Percentiles rank a stretch among this genome's conserved stretches.
These are phyloP conservation scores for Tupaia tana DNA, from an alignment of 2,113 vertebrate genomes.

Conservation along the genomic window DNA sequence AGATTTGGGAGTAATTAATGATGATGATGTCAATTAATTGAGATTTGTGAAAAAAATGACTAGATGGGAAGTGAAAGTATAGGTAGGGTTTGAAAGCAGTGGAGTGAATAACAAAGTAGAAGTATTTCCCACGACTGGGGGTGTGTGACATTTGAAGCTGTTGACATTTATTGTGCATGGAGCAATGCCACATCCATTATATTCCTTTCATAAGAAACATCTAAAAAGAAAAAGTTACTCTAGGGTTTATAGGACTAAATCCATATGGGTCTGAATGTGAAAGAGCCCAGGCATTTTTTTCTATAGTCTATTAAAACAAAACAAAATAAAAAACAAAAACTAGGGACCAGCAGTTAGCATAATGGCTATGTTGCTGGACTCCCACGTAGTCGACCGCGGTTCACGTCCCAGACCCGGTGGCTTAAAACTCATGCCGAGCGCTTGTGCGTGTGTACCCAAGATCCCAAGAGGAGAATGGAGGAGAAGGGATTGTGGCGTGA, in stretches of 20 bases:
- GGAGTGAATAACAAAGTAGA: background rate
- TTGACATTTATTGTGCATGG: background rate
- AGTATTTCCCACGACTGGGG: background rate
- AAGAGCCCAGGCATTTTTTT: background rate
- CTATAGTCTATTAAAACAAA: background rate
- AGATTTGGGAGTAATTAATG: background rate
- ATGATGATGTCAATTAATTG: background rate
- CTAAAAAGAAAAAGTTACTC: background rate
- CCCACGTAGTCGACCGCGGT: no score
- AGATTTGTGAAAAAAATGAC: background rate
- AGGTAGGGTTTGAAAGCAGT: background rate
- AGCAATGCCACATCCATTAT: accelerated
- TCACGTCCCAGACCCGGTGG: no score
- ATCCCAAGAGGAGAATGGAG: no score
- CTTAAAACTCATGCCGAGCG: no score
- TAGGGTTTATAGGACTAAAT: background rate
- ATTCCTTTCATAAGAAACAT: background rate
- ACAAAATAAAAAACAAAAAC: background rate
- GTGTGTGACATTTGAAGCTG: background rate
- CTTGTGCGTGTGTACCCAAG: no score
- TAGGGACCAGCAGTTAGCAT: no score
- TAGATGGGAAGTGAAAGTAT: background rate
- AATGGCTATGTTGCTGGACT: no score
- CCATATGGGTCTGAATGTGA: background rate
- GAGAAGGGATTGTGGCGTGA: no score